Base-by-base conservation (phyloP, 2,797 vertebrate genomes). In the Falco novaeseelandiae region DNA sequence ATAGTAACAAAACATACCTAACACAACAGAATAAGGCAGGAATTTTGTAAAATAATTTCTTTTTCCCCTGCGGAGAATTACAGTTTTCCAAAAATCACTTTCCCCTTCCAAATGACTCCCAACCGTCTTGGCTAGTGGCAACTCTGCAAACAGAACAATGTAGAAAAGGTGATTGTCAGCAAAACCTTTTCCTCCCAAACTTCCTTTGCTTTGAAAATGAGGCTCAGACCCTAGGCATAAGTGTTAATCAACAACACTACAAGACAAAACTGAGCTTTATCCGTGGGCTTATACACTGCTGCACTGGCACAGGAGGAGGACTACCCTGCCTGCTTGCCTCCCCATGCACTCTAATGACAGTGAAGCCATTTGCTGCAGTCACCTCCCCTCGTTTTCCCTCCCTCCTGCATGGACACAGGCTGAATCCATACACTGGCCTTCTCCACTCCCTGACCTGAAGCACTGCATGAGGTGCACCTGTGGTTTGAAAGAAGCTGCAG, bases 381-480 rank as follows among this genome's bases (percentile, higher is more conserved):
- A 14, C 16, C 3, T 66, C 14, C 22, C 38, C 7, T 63, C 4
- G 0, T 4, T 20, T 71, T 21, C 26, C 58, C 18, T 52, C 22
- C 42, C 16, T 67, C 30, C 25, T 30, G 1, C 29, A 10, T 0
- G 2, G n/a, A 9, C 1, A 11, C 0, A 0, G 27, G 9, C 27
- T 49, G n/a, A 78, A 65, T 14, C 26, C 6, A 0, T 4, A 1
- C 29, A 8, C 12, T 2, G 14, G 4, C 22, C 27, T 36, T n/a
- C 59, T 46, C 57, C 2, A 1, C 55, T 48, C 55, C 52, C 38
- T 1, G 5, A 14, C 52, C 17, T 10, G 23, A 40, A 32, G 18
- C 1, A 29, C 8, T 0, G 0, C 21, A 0, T 6, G 29, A 40
- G 46, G 38, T 1, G 2, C 4, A 4, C 30, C 42, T 54, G 65